These are phyloP conservation scores for Acipenser transmontanus DNA, from an alignment of 2,797 vertebrate species.

Conservation along the genomic window DNA sequence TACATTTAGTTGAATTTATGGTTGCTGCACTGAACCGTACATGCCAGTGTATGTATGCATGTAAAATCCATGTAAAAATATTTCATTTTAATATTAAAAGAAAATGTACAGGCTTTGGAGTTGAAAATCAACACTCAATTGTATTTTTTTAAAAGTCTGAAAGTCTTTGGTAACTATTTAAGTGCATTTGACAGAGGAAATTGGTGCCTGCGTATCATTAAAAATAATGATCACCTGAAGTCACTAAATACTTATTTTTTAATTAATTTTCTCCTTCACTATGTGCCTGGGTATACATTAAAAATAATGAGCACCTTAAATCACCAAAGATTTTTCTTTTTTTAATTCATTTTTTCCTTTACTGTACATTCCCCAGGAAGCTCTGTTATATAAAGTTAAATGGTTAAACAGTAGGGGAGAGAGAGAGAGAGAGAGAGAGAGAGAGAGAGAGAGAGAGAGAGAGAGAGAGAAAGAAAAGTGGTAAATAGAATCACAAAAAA, in stretches of 20 bases:
- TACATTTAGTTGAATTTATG: constrained; percentile 19
- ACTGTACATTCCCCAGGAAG: too few relatives aligned
- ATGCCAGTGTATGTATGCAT: constrained; percentile 26
- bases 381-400: too few relatives aligned
- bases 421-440: too few relatives aligned
- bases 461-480: too few relatives aligned
- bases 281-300: neutral
- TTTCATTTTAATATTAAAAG: constrained; percentile 14
- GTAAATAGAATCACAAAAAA: too few relatives aligned
- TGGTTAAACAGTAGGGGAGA: too few relatives aligned
- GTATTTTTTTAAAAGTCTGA: too few relatives aligned
- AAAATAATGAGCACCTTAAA: constrained; percentile 10
- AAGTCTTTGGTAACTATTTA: constrained; percentile 37
- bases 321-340: constrained; percentile 39
- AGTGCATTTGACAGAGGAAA: constrained; percentile 12
- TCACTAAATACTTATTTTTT: constrained; percentile 36
- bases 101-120: too few relatives aligned
- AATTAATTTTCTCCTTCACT: constrained; percentile 9
- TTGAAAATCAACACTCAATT: neutral
- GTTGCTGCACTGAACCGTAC: constrained; percentile 29
- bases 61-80: constrained; percentile 29
- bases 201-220: neutral
- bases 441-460: too few relatives aligned
- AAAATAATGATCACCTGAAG: constrained; percentile 13
- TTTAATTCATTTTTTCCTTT: constrained; percentile 7